phyloP scores from a whole-genome alignment of 2,888 invertebrate species.

The Cryptophagus acutangulus region DNA sequence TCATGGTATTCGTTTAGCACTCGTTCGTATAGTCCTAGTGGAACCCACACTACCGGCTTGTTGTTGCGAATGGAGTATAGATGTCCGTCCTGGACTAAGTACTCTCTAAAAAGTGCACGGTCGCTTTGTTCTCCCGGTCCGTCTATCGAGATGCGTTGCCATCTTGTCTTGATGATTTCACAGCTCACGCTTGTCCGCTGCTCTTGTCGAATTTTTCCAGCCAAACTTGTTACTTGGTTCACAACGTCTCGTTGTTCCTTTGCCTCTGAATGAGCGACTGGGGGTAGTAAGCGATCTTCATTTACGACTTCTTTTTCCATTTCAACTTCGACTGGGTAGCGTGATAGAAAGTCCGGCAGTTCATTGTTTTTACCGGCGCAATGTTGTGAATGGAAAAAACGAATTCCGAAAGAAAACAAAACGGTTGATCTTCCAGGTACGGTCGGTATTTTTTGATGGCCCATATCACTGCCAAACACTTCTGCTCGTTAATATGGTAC shows the following conservation, averaged over 20 bases:
- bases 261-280: background rate
- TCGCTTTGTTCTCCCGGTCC: background rate
- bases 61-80: background rate
- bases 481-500: slow-evolving; percentile 22
- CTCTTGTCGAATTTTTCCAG: background rate
- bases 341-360: slow-evolving; percentile 21
- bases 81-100: background rate
- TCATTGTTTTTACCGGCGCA: slow-evolving; percentile 21
- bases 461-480: slow-evolving; percentile 20
- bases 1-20: slow-evolving; percentile 8
- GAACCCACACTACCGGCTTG: slow-evolving; percentile 1
- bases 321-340: slow-evolving; percentile 13
- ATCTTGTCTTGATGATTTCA: background rate
- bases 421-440: slow-evolving; percentile 16
- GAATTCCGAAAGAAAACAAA: slow-evolving; percentile 20
- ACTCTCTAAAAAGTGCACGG: background rate
- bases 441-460: slow-evolving; percentile 18
- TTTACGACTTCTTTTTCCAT: background rate
- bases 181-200: background rate
- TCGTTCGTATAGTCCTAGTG: background rate
- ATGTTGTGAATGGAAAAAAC: slow-evolving; percentile 26
- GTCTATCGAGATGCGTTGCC: background rate
- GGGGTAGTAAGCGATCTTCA: background rate
- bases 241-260: background rate
- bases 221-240: background rate